Evolutionary conservation across 2,888 invertebrate species (phyloP).

Genomic region (Lordiphosa fenestrarum): DNA sequence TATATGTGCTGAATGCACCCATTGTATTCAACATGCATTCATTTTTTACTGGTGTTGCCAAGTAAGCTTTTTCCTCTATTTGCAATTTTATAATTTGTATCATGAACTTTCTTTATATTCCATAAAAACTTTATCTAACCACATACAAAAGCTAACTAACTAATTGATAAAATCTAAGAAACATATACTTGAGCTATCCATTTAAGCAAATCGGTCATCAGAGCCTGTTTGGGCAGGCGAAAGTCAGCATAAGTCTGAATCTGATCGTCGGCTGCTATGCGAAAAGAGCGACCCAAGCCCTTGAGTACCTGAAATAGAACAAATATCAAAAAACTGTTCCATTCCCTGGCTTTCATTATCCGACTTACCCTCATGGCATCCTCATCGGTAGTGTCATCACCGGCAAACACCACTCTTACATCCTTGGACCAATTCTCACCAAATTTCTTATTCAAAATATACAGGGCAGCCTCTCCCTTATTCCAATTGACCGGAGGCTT

Average conservation of each 20-base stretch:
- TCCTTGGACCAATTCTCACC: conserved; percentile 87
- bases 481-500: conserved; percentile 86
- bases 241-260: conserved; percentile 87
- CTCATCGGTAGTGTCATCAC: conserved; percentile 94
- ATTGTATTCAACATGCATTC: too few relatives aligned
- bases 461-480: conserved; percentile 85
- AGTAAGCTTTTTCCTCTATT: conserved; percentile 1
- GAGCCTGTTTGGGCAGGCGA: conserved; percentile 86
- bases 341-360: background rate
- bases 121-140: background rate
- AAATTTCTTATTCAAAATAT: conserved; percentile 87
- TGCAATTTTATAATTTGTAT: background rate
- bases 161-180: conserved; percentile 18
- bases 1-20: too few relatives aligned
- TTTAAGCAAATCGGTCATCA: conserved; percentile 86
- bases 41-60: too few relatives aligned
- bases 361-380: conserved; percentile 90
- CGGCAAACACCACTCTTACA: conserved; percentile 89
- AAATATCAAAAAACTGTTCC: background rate
- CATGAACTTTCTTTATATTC: background rate
- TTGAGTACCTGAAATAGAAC: conserved; percentile 83
- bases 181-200: conserved; percentile 82
- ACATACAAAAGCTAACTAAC: conserved; percentile 1
- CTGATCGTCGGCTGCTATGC: conserved; percentile 85
- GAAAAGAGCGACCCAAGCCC: conserved; percentile 88